Evolutionary conservation across 2,113 vertebrate species (phyloP).

Genomic region (Phaethon lepturus): DNA sequence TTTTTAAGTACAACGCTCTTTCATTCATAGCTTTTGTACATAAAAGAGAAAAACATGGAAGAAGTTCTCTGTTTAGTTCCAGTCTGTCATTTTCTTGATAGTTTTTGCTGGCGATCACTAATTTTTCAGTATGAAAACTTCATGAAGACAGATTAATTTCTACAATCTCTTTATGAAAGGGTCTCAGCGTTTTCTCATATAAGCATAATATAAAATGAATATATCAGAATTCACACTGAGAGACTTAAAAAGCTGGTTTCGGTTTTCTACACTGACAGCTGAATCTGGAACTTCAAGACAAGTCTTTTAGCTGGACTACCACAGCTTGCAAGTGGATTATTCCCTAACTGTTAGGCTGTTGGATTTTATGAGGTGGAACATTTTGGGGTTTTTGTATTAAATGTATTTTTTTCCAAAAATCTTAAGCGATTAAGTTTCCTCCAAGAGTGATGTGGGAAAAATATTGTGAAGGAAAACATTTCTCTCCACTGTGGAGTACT

Average conservation of each 20-base stretch:
- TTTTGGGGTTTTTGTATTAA: neutral
- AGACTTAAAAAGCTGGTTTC: neutral
- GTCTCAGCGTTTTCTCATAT: neutral
- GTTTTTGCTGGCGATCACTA: neutral
- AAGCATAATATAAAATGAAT: neutral
- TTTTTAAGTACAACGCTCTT: neutral
- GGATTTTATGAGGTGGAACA: neutral
- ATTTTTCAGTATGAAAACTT: neutral
- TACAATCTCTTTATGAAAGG: neutral
- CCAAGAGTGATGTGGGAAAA: neutral
- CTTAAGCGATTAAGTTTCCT: neutral
- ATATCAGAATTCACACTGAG: neutral
- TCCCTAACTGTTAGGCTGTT: neutral
- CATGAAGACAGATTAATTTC: neutral
- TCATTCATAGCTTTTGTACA: neutral
- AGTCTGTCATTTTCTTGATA: neutral
- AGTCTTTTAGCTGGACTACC: neutral
- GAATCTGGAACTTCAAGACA: neutral
- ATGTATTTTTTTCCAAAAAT: neutral
- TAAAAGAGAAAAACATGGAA: neutral
- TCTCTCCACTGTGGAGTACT: neutral
- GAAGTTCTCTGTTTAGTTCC: neutral
- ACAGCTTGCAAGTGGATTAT: neutral
- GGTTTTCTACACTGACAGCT: neutral
- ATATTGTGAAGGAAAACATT: neutral